phyloP scores from a whole-genome alignment of 1,140 invertebrate species.

The Drosophila triauraria region DNA sequence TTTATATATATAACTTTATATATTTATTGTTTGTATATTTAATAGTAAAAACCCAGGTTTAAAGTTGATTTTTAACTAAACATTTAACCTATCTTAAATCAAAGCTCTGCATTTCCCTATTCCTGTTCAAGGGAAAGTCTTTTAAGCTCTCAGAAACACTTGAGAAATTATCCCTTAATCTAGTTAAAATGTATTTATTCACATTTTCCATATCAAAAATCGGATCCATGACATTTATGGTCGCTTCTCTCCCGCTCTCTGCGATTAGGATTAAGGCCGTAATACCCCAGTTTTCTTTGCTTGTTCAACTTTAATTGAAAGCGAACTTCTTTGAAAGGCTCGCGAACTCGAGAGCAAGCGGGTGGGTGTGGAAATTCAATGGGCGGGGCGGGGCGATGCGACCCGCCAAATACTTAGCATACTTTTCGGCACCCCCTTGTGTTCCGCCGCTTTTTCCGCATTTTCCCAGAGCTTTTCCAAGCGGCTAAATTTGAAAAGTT shows the following conservation, averaged over 20 bases:
- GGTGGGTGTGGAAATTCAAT: conserved; percentile 1
- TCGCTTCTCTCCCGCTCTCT: not conserved
- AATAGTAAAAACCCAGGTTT: no score
- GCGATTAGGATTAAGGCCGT: conserved; percentile 27
- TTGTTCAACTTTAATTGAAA: conserved; percentile 42
- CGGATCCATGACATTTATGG: conserved; percentile 20
- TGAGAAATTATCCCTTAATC: not conserved
- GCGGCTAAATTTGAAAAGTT: conserved; percentile 66
- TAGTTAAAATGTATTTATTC: conserved; percentile 5
- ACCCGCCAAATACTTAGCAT: conserved; percentile 42
- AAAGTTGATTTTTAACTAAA: no score
- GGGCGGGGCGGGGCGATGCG: not conserved
- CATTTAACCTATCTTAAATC: not conserved
- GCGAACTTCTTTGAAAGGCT: conserved; percentile 31
- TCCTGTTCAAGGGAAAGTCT: no score
- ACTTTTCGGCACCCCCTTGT: conserved; percentile 31
- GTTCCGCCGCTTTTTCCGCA: conserved; percentile 4
- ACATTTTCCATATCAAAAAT: conserved; percentile 17
- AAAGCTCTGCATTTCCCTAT: not conserved
- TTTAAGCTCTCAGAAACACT: not conserved
- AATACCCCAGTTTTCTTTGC: conserved; percentile 16
- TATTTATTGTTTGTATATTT: not conserved
- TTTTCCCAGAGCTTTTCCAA: conserved; percentile 30
- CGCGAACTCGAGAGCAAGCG: conserved; percentile 4
- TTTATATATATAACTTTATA: no score